Evolutionary conservation across 2,113 vertebrate genomes (phyloP), one percentile per base, ranked within the genome.

Genomic region (Philantomba maxwellii): DNA sequence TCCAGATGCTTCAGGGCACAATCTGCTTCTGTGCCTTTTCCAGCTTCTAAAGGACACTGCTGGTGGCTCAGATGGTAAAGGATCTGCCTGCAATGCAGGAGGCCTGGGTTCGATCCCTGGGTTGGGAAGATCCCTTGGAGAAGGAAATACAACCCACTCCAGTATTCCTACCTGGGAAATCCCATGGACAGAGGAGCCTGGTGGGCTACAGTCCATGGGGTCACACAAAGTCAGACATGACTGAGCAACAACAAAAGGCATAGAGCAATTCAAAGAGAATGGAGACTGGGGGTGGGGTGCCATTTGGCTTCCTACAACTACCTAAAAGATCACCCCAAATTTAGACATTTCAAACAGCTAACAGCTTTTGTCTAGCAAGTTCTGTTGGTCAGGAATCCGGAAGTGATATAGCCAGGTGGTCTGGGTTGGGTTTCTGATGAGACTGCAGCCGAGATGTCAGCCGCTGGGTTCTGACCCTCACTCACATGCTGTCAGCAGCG

Each of bases 261-360:
- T 15, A 26, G 39, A 43, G 70, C 70, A 39, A 43, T 75, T 9
- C 33, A 28, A 57, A 57, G 57, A 2, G 39, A 39, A 4, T 23
- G 45, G 53, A 30, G 47, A 8, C 0, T n/a, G 43, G 6, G 6
- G 3, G 8, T 1, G 14, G 26, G 15, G 6, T 26, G 7, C 11
- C 4, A 12, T 0, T 5, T 23, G 53, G 4, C 53, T 39, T 0
- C 23, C 23, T 47, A 10, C 12, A 17, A 3, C 66, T 53, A 36
- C 70, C 3, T 12, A 7, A 30, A 73, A 30, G 51, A 3, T 3
- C n/a, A 15, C 19, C 30, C 45, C 2, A 49, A 64, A 75, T 16
- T 12, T 25, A 51, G 9, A 16, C 17, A 75, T 55, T 23, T 14
- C 21, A 36, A 39, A n/a, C 43, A 73, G 64, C 36, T 70, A 33